These are phyloP conservation scores for Rosalia funebris DNA, from an alignment of 2,888 invertebrate species.

Conservation along the genomic window DNA sequence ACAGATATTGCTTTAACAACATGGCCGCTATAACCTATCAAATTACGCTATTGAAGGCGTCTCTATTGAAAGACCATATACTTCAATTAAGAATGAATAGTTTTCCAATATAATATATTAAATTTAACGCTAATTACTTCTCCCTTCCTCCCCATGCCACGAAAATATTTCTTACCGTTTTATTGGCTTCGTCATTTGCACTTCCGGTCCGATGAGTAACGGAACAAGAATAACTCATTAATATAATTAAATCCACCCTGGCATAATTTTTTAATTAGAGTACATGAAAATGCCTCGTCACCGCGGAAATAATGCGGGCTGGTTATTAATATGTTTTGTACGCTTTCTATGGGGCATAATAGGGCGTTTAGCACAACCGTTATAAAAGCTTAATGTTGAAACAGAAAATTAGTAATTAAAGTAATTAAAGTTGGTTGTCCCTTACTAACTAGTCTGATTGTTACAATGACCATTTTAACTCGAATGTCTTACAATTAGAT, in stretches of 20 bases:
- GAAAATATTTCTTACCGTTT: no score
- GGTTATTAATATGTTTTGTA: neutral
- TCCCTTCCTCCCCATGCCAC: no score
- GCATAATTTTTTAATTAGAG: slow-evolving; percentile 34
- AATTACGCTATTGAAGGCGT: no score
- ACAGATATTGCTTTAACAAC: no score
- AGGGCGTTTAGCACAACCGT: slow-evolving; percentile 2
- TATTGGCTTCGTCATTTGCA: no score
- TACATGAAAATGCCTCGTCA: slow-evolving; percentile 10
- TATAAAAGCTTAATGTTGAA: neutral
- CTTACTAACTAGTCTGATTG: neutral
- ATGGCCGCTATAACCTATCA: no score
- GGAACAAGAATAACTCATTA: slow-evolving; percentile 29
- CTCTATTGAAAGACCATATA: no score
- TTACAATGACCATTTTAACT: neutral
- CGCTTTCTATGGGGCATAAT: slow-evolving; percentile 8
- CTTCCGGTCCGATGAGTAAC: no score
- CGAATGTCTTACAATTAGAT: neutral
- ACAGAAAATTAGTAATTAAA: neutral
- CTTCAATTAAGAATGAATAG: no score
- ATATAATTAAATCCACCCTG: slow-evolving; percentile 29
- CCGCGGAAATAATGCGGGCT: neutral
- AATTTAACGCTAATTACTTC: no score
- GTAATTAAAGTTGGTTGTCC: neutral
- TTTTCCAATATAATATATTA: no score